Evolutionary conservation across 2,888 invertebrate species (phyloP), one percentile per base, ranked within the genome.

Genomic region (Eledona agricola): DNA sequence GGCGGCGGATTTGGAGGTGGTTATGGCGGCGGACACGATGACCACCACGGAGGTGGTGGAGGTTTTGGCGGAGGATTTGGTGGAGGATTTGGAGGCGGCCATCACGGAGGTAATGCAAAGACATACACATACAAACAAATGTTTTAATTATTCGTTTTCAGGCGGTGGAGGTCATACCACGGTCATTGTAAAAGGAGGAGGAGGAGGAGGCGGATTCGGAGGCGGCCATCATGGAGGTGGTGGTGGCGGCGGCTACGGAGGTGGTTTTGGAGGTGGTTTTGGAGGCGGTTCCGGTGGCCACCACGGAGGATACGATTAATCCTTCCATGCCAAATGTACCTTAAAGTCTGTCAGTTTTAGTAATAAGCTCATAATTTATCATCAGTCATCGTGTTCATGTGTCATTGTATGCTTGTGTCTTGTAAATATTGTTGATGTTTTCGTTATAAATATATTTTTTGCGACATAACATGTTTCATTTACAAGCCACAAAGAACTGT

Each of bases 351-450:
- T n/a, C n/a, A n/a, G n/a, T n/a, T n/a, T n/a, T n/a, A n/a, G n/a
- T n/a, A 2, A 20, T 34, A 38, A 47, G 46, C 7, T 45, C 47
- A 42, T 53, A 46, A 58, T 57, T 62, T 60, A 60, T 60, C 57
- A 53, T 57, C 49, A 29, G 42, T 51, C 51, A 42, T 57, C 55
- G 59, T 60, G 58, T 58, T 53, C 59, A 55, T 54, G 55, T 54
- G 51, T 55, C 45, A 34, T 59, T 58, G 52, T 55, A 51, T 59
- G 52, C 56, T 42, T 62, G 56, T 58, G 60, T 43, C 17, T 42
- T 60, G 58, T 64, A 64, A 38, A 64, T 64, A 64, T 56, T 60
- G 55, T 57, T 57, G 47, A 53, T 53, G 52, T 37, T 59, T 53
- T 58, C 55, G 35, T 31, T 54, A 55, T 23, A 34, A 32, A 40